Evolutionary conservation across 2,797 vertebrate species (phyloP).

Genomic region (Xenentodon cancila): DNA sequence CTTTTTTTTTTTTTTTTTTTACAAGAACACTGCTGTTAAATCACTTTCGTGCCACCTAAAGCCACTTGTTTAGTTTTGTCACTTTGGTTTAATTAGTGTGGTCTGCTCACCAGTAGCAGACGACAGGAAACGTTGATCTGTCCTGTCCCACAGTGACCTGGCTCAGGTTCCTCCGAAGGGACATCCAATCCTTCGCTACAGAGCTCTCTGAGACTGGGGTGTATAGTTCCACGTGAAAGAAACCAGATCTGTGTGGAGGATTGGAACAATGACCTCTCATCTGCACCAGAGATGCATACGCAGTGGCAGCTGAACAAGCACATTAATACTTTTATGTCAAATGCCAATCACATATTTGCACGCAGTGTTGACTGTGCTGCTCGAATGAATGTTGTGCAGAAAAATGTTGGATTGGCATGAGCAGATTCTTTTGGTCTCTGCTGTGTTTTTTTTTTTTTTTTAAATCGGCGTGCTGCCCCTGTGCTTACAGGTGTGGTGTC

Average conservation of each 20-base stretch:
- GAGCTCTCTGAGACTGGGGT: slow-evolving; percentile 64
- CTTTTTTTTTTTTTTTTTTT: too few species aligned
- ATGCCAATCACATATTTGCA: slow-evolving; percentile 12
- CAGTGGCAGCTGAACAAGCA: slow-evolving; percentile 10
- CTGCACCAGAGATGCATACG: slow-evolving; percentile 31
- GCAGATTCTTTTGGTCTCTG: not conserved
- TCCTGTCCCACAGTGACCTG: slow-evolving; percentile 40
- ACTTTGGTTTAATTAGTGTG: slow-evolving; percentile 18
- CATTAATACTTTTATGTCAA: slow-evolving; percentile 27
- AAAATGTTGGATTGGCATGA: not conserved
- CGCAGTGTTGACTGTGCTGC: not conserved
- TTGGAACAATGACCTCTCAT: slow-evolving; percentile 60
- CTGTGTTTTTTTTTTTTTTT: slow-evolving; percentile 19
- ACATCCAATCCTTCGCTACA: slow-evolving; percentile 64
- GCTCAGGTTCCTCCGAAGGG: slow-evolving; percentile 73
- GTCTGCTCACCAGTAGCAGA: slow-evolving; percentile 24
- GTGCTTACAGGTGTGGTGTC: slow-evolving; percentile 86
- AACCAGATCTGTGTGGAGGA: slow-evolving; percentile 64
- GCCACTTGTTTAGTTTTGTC: not conserved
- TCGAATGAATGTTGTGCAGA: not conserved
- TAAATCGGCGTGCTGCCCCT: slow-evolving; percentile 11
- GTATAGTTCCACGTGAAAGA: slow-evolving; percentile 71
- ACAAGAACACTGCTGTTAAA: not conserved
- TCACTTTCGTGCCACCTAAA: not conserved
- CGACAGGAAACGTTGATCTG: slow-evolving; percentile 64